phyloP scores from a whole-genome alignment of 2,888 invertebrate species.

The Tupiocoris notatus region DNA sequence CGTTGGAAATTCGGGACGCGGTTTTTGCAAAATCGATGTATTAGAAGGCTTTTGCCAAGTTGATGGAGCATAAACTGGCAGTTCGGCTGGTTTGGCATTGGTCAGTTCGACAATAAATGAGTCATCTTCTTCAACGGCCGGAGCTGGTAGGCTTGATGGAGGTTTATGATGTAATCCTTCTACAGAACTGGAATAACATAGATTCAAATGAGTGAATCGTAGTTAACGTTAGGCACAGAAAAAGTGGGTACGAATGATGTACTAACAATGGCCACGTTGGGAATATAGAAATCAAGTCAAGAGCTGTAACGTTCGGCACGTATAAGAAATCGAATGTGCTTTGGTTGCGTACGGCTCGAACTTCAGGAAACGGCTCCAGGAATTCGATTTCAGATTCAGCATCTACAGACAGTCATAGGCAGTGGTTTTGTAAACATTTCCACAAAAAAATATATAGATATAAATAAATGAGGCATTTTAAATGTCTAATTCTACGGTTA shows the following conservation, averaged over 20 bases:
- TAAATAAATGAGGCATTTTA: too few relatives aligned
- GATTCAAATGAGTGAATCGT: neutral
- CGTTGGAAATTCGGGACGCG: too few relatives aligned
- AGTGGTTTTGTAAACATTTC: neutral
- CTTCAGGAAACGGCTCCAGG: conserved; percentile 10
- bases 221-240: neutral
- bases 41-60: too few relatives aligned
- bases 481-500: too few relatives aligned
- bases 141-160: neutral
- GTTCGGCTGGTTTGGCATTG: neutral
- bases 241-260: neutral
- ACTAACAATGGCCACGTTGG: conserved; percentile 24
- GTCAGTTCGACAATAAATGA: neutral
- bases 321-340: conserved; percentile 4
- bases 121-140: neutral
- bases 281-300: conserved; percentile 18
- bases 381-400: neutral
- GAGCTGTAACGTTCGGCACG: conserved; percentile 13
- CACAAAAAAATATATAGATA: neutral
- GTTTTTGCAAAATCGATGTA: too few relatives aligned
- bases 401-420: too few relatives aligned
- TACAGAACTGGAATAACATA: neutral
- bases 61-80: too few relatives aligned
- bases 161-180: too few relatives aligned
- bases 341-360: conserved; percentile 5